Percentiles rank a stretch among this genome's conserved stretches.
Evolutionary conservation across 2,113 vertebrate species (phyloP).

Genomic region (Vulpes lagopus): DNA sequence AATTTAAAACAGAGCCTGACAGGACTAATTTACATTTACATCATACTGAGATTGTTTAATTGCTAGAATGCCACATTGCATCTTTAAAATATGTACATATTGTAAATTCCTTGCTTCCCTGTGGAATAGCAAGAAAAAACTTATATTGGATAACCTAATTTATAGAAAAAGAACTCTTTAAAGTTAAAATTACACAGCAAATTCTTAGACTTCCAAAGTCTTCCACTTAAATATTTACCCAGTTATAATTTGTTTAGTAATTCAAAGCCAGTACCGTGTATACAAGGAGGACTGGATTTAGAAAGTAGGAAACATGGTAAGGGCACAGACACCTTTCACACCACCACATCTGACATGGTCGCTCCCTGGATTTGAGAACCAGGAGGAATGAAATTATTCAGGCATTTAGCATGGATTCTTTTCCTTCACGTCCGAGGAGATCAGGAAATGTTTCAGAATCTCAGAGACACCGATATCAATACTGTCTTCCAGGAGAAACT

Average conservation of each 20-base stretch:
- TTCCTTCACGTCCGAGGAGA: neutral
- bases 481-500: neutral
- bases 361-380: neutral
- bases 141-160: slow-evolving; percentile 2
- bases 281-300: neutral
- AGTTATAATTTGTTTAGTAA: neutral
- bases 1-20: slow-evolving; percentile 62
- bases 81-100: slow-evolving; percentile 23
- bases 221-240: slow-evolving; percentile 24
- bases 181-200: neutral
- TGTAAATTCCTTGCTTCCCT: neutral
- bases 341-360: neutral
- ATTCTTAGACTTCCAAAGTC: neutral
- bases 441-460: neutral
- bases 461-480: neutral
- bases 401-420: neutral
- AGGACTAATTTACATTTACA: slow-evolving; percentile 61
- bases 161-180: slow-evolving; percentile 42
- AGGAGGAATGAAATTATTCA: neutral
- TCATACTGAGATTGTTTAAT: slow-evolving; percentile 15
- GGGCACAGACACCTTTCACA: neutral
- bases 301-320: neutral
- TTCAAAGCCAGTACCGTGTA: neutral
- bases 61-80: slow-evolving; percentile 37
- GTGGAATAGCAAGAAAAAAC: neutral